These are phyloP conservation scores for Agrypnus murinus DNA, from an alignment of 2,888 invertebrate genomes.

Conservation along the genomic window DNA sequence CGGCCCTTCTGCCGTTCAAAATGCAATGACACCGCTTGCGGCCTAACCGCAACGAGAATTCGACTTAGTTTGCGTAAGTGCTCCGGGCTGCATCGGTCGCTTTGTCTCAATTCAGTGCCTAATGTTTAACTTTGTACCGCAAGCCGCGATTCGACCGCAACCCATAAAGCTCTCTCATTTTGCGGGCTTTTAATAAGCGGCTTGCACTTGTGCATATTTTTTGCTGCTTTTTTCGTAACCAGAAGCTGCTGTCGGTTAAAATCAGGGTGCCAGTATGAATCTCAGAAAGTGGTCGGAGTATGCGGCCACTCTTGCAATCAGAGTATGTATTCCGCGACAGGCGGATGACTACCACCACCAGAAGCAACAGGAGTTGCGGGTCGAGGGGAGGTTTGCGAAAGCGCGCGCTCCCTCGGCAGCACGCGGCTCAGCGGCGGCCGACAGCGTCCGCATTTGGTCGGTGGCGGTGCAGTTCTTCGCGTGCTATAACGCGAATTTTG, in stretches of 20 bases:
- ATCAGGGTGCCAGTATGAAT: conserved; percentile 40
- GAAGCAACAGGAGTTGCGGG: conserved; percentile 70
- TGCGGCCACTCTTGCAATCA: conserved; percentile 60
- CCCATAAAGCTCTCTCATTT: conserved; percentile 46
- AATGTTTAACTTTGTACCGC: conserved; percentile 69
- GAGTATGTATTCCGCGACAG: conserved; percentile 65
- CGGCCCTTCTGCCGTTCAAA: conserved; percentile 41
- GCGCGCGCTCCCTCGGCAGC: conserved; percentile 71
- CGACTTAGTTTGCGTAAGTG: conserved; percentile 67
- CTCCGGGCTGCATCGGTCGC: conserved; percentile 67
- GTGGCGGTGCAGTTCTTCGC: conserved; percentile 52
- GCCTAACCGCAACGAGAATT: conserved; percentile 62
- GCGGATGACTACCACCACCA: conserved; percentile 69
- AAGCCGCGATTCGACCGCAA: conserved; percentile 56
- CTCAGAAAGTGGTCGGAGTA: conserved; percentile 53
- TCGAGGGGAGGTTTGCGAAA: conserved; percentile 73
- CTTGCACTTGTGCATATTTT: conserved; percentile 53
- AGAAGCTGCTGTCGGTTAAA: conserved; percentile 42
- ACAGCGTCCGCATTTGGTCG: conserved; percentile 67
- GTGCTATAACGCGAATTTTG: conserved; percentile 45
- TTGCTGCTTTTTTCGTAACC: conserved; percentile 17
- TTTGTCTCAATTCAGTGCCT: conserved; percentile 68
- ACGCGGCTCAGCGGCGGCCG: conserved; percentile 69
- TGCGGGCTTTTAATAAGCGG: conserved; percentile 40
- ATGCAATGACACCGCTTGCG: conserved; percentile 47